A percentile compares a stretch with the other conserved stretches of the same genome.
Evolutionary conservation across 2,797 vertebrate species (phyloP).

Genomic region (Coracias cyanogaster): DNA sequence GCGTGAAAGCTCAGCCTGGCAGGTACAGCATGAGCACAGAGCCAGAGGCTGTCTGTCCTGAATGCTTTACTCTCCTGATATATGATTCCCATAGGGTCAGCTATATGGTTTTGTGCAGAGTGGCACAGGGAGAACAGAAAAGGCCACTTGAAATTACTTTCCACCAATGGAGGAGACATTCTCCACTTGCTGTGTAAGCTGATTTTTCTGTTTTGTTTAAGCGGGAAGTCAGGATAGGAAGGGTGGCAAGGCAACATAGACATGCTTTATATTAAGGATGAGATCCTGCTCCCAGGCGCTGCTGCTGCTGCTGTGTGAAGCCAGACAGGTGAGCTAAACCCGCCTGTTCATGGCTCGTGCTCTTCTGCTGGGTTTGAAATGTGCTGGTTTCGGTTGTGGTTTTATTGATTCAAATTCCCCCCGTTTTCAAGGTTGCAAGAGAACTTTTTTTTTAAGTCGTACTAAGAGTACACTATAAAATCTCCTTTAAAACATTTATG

Average conservation of each 20-base stretch:
- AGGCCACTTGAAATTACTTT: not conserved
- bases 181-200: not conserved
- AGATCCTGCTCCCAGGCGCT: not conserved
- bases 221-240: not conserved
- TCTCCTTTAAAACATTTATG: not conserved
- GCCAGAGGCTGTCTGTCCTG: not conserved
- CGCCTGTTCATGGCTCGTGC: accelerated
- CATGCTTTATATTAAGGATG: not conserved
- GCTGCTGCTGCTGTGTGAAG: not conserved
- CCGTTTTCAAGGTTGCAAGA: not conserved
- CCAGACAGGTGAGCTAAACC: not conserved
- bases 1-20: not conserved
- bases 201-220: not conserved
- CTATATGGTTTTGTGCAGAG: not conserved
- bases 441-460: not conserved
- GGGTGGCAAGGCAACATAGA: not conserved
- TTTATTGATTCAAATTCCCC: not conserved
- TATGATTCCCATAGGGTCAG: not conserved
- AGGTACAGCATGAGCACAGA: not conserved
- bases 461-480: not conserved
- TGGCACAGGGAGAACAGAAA: not conserved
- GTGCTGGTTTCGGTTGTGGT: not conserved
- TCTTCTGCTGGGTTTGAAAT: not conserved
- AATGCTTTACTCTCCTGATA: not conserved
- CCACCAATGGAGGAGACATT: not conserved